Base-by-base conservation (phyloP, 2,888 invertebrate genomes). In the Tetheella fluctuosa region DNA sequence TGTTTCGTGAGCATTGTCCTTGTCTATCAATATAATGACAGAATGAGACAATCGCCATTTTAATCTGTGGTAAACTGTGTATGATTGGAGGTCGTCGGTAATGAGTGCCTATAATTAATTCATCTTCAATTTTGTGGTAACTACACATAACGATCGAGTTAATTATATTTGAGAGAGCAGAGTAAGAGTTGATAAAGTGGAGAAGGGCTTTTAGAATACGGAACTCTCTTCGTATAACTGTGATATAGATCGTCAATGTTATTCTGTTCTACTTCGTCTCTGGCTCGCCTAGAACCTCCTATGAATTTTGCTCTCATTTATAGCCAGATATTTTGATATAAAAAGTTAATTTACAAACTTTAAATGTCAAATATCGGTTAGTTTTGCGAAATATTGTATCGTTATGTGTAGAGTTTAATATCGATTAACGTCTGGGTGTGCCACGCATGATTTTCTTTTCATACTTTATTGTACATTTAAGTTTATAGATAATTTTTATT, bases 401-500 rank as follows among this genome's bases (percentile, higher is more conserved):
- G 55, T 55, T 55, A 37, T 55, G 23, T 55, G 34, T 54, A 12
- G 17, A 56, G 28, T 56, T 48, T 30, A 55, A 37, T 62, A 63
- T 61, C 63, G 61, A 2, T 12, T 34, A 34, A 64, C 62, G 67
- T 64, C 70, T 65, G 69, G 71, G 69, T 72, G 79, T 70, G 75
- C 74, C 77, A 70, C 73, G 48, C 61, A 69, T 70, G 73, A 70
- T 81, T 84, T 86, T 84, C 80, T 77, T 84, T 55, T 55, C 55
- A 55, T 81, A 76, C 85, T 81, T 81, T 80, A 81, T 75, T 81
- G 74, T 87, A 77, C 82, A 82, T 84, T 81, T 89, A 88, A 89
- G 88, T 90, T 90, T 87, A 86, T 90, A 90, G 83, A 79, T 82
- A 85, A 81, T 85, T 83, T 88, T 89, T 87, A 88, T 89, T 90